Evolutionary conservation across 2,797 vertebrate genomes (phyloP).

Genomic region (Lerista edwardsae): DNA sequence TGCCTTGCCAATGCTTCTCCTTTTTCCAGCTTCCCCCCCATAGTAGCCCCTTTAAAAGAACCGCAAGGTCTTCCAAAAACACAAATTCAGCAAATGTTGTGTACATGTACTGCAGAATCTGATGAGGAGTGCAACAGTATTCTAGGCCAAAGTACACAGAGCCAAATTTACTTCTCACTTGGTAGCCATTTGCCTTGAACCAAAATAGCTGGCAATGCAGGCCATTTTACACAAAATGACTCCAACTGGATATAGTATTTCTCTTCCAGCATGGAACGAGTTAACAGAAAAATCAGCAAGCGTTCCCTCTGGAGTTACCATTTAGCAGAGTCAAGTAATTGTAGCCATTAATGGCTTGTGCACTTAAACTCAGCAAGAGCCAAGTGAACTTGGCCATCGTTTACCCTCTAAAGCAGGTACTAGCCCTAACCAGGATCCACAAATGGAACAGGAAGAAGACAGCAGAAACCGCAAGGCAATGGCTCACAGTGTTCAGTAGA

Average conservation of each 20-base stretch:
- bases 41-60: neutral
- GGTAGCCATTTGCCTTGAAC: fast-evolving
- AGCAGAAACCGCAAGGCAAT: conserved; percentile 2
- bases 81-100: neutral
- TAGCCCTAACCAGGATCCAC: neutral
- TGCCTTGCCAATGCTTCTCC: neutral
- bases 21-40: neutral
- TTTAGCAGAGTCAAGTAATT: neutral
- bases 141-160: neutral
- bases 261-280: neutral
- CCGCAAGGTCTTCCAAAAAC: neutral
- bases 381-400: neutral
- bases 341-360: neutral
- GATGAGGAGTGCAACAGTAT: neutral
- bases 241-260: neutral
- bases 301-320: neutral
- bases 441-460: conserved; percentile 23
- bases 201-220: neutral
- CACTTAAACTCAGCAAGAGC: neutral
- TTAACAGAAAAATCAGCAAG: neutral
- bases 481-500: neutral
- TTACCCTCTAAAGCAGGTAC: neutral
- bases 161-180: neutral
- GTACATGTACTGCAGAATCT: neutral
- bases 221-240: neutral